phyloP scores from a whole-genome alignment of 2,113 vertebrate species.

The Machaerirhynchus nigripectus region DNA sequence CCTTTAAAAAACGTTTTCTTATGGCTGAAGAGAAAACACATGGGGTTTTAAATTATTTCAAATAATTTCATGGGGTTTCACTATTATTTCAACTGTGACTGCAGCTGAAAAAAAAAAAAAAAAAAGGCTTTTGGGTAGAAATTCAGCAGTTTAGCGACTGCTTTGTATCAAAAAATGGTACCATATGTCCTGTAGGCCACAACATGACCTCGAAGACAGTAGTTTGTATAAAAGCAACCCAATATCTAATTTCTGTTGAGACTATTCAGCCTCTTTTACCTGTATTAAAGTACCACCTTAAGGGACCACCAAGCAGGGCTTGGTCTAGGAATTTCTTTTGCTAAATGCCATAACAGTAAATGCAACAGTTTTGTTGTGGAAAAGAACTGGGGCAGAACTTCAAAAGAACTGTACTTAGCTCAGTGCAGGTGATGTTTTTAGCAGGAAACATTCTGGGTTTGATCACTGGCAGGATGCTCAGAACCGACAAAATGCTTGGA shows the following conservation, averaged over 20 bases:
- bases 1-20: not conserved
- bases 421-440: not conserved
- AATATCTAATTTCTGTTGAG: not conserved
- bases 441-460: not conserved
- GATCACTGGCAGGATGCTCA: not conserved
- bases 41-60: too few relatives aligned
- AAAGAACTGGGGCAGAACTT: not conserved
- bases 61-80: too few relatives aligned
- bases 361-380: not conserved
- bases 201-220: not conserved
- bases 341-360: not conserved
- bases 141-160: not conserved
- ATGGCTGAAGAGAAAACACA: not conserved
- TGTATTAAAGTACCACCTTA: not conserved
- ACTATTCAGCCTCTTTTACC: not conserved
- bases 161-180: not conserved
- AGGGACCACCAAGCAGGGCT: fast-evolving
- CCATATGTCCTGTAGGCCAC: not conserved
- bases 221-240: not conserved
- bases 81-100: not conserved
- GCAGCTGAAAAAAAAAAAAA: not conserved
- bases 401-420: not conserved
- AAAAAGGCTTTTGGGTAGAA: not conserved
- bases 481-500: not conserved
- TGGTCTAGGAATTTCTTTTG: not conserved